These are phyloP conservation scores for Phataginus tetradactyla DNA, from an alignment of 2,797 vertebrate genomes.

Conservation along the genomic window DNA sequence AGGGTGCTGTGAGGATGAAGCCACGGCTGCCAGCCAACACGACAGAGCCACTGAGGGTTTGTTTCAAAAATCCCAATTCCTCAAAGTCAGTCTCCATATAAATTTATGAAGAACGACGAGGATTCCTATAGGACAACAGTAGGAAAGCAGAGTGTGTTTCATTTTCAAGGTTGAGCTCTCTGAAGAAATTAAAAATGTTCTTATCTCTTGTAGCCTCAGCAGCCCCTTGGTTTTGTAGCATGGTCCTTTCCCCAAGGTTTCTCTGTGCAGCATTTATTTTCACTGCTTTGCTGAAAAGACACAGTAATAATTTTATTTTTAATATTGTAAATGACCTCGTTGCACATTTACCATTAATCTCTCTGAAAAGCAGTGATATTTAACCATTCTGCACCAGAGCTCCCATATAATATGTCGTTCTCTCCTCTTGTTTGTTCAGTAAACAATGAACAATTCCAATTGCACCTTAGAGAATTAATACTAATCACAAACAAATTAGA, in stretches of 20 bases:
- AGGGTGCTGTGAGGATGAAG: too few species aligned
- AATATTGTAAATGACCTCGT: slow-evolving; percentile 79
- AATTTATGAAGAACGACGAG: neutral
- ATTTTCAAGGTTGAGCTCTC: slow-evolving; percentile 43
- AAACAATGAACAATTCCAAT: slow-evolving; percentile 70
- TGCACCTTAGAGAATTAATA: slow-evolving; percentile 73
- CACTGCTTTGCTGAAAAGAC: slow-evolving; percentile 77
- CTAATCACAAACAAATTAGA: slow-evolving; percentile 75
- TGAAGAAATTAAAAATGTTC: slow-evolving; percentile 62
- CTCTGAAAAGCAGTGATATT: slow-evolving; percentile 67
- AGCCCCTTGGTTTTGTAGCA: slow-evolving; percentile 66
- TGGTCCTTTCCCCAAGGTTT: slow-evolving; percentile 75
- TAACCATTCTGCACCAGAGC: slow-evolving; percentile 58
- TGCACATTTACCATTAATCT: slow-evolving; percentile 80
- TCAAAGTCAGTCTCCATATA: neutral
- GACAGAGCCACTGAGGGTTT: neutral
- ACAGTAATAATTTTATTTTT: slow-evolving; percentile 75
- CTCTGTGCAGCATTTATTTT: slow-evolving; percentile 81
- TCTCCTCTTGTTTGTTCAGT: slow-evolving; percentile 74
- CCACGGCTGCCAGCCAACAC: neutral
- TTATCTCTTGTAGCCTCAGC: slow-evolving; percentile 53
- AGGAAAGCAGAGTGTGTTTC: neutral
- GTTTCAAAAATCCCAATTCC: neutral
- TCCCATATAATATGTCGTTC: slow-evolving; percentile 64
- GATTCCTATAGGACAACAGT: neutral